Base-by-base conservation (phyloP, 2,797 vertebrate species). In the Galago senegalensis region DNA sequence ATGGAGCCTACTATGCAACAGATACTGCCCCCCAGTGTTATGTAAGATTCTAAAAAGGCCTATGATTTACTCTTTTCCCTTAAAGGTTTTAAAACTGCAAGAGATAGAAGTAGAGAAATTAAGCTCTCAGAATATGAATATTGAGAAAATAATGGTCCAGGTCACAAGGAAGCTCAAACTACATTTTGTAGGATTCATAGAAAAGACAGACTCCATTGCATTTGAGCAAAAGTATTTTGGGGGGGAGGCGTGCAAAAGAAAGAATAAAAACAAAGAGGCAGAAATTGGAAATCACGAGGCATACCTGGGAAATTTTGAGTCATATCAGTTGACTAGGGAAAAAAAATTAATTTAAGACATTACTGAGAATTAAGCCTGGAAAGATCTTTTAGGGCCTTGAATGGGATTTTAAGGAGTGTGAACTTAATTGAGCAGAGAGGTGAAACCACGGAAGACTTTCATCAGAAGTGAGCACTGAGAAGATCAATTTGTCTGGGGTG, bases 361-460 rank as follows among this genome's bases (percentile, higher is more conserved):
- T 80, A 12, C 31, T 86, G 37, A 79, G 63, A 96, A 58, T 56
- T 79, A 89, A 92, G 6, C 23, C 69, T 37, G 37, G 61, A n/a
- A 86, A 12, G 20, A 40, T 88, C 72, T 92, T 77, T n/a, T 18
- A 85, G 37, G 14, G 21, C 53, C 73, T 72, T 63, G 49, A 43
- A 76, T 46, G n/a, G 14, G 63, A 79, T 82, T 89, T 92, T 79
- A 67, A 89, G 67, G 72, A 65, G 20, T 76, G 21, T 17, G n/a
- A 53, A 76, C 75, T 91, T 93, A 81, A 84, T 16, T 61, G 34
- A 75, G 49, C 37, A 80, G 12, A 91, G 76, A 95, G 18, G 53
- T n/a, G 37, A 87, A 94, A 46, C 12, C n/a, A 76, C 25, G 27
- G 89, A 69, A 81, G 70, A 37, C 63, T 94, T 79, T 94, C 23